Evolutionary conservation across 2,113 vertebrate species (phyloP), one percentile per base, ranked within the genome.

Genomic region (Microcebus jonahi): DNA sequence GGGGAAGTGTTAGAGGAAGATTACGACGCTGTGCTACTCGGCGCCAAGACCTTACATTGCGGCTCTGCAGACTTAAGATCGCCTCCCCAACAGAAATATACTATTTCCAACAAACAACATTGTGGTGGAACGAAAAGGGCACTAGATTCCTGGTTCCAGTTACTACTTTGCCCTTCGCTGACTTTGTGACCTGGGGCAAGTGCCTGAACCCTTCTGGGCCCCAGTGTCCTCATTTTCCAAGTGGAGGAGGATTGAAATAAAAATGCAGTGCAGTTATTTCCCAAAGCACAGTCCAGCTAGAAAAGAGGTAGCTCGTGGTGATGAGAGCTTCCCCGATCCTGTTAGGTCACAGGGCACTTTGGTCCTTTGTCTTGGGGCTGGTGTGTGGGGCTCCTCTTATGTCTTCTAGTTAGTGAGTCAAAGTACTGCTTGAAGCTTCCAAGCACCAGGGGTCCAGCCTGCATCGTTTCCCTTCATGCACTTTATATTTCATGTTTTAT

Each of bases 181-280:
- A 89, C 29, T 90, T 48, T 48, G 57, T 90, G 87, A 86, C 45
- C 77, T 59, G 34, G 31, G 8, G 21, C 21, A 71, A 83, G n/a
- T 45, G 25, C 63, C 55, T 61, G 67, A 65, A 88, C 8, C 48
- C 27, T 27, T 39, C 71, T 73, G 34, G 50, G 77, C 3, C n/a
- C 53, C 39, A 11, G 29, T 34, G 50, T 79, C 55, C 73, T 86
- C 61, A 20, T 92, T 88, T 97, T 82, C 71, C 65, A 97, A 90
- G 57, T 42, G 36, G 20, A 93, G 39, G 61, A 91, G 31, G 7
- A 1, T 36, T 84, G 65, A n/a, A 50, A 59, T 81, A 67, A 91
- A 88, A 94, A 68, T 61, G n/a, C 27, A 18, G 2, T 84, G 84
- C 17, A 17, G 39, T 90, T 89, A 27, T 76, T 90, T 96, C 67